A percentile compares a stretch with the other conserved stretches of the same genome.
Conservation (phyloP, 2,113 vertebrate genomes). For the Chaenocephalus aceratus region DNA sequence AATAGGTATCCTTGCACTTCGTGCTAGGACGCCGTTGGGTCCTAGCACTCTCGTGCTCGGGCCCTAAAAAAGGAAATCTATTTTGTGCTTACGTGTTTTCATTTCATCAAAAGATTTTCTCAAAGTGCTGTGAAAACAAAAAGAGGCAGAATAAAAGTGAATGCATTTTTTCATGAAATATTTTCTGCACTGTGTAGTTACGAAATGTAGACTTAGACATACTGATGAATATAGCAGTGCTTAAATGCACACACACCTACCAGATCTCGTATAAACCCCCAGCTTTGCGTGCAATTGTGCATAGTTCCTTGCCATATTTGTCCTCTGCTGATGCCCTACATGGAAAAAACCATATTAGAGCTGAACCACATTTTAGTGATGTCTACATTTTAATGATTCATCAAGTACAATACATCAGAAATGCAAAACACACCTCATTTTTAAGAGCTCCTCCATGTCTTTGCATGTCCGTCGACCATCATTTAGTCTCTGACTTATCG, state of each 20-base stretch:
- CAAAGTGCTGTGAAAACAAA: conserved; percentile 86
- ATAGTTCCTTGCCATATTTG: conserved; percentile 93
- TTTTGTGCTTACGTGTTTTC: conserved; percentile 89
- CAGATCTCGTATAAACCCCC: conserved; percentile 92
- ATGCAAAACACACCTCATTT: conserved; percentile 86
- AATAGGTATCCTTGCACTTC: too few relatives aligned
- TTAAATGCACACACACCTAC: conserved; percentile 69
- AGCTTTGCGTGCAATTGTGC: conserved; percentile 91
- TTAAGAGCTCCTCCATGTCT: conserved; percentile 93
- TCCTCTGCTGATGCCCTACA: conserved; percentile 93
- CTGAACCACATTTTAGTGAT: background rate
- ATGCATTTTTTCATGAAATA: too few relatives aligned
- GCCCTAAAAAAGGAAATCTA: background rate
- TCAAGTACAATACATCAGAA: background rate
- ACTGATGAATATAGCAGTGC: background rate
- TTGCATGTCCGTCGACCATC: conserved; percentile 95
- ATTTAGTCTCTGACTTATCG: conserved; percentile 86
- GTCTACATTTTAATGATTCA: too few relatives aligned
- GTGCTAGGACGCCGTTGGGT: too few relatives aligned
- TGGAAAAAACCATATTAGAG: background rate
- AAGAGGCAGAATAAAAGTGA: background rate
- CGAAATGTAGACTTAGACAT: background rate
- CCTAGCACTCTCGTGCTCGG: too few relatives aligned
- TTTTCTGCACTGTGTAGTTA: background rate
- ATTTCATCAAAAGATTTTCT: conserved; percentile 90